Base-by-base conservation (phyloP, 1,140 invertebrate genomes). In the Drosophila azteca region DNA sequence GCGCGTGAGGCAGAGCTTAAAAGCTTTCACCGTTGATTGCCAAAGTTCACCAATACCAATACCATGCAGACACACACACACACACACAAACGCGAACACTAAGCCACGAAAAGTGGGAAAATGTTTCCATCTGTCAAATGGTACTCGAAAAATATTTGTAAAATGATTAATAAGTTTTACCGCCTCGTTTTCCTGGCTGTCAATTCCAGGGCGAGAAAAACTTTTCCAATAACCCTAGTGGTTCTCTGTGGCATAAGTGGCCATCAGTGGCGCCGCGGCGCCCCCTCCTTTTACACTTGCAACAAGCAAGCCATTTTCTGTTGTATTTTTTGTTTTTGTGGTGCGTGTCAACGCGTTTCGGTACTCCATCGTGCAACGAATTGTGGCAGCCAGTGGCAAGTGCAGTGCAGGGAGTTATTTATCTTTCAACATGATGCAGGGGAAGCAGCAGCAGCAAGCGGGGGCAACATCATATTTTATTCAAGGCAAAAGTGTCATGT, bases 381-480 rank as follows among this genome's bases (percentile, higher is more conserved):
- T 68, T 82, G 79, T 83, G 79, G 83, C 79, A 79, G 65, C 69
- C 54, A 63, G 35, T 39, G 11, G 35, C 35, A 39, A 39, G 35
- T 39, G 35, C 11, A 13, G 35, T 39, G 35, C 11, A 13, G 35
- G 35, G 35, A 39, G 82, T 82, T 85, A 82, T 85, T 85, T 85
- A 74, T 85, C 82, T 87, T 81, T 85, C 82, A 64, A 87, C 78
- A 87, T 77, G 82, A 65, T 57, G 82, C 74, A 78, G 62, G 77
- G 31, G 70, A 49, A 20, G 17, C 17, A 26, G 24, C 24, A 26
- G 24, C 82, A 57, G 20, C 80, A 80, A 45, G 58, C 24, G 57
- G 54, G 65, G 20, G 53, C 70, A 78, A 49, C 61, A 51, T 88
- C 83, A 87, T 87, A 88, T 88, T 83, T 88, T 87, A 87, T 87